These are phyloP conservation scores for Scaptodrosophila latifasciaeformis DNA, from an alignment of 2,888 invertebrate species.

Conservation along the genomic window DNA sequence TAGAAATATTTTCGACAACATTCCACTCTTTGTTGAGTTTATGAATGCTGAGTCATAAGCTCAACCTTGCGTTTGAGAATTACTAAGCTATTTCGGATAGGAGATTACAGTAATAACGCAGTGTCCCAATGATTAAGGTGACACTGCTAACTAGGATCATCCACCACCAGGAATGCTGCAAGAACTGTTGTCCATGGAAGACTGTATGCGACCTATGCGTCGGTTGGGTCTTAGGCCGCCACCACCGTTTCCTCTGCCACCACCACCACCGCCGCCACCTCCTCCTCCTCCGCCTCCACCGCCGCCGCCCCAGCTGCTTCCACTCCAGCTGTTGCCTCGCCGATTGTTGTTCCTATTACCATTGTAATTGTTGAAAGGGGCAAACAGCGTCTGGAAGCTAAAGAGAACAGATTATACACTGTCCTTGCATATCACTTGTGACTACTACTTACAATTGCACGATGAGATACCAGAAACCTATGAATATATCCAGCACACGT, in stretches of 20 bases:
- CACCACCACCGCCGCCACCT: constrained; percentile 41
- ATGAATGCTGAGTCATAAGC: constrained; percentile 37
- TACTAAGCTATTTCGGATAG: neutral
- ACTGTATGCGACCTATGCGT: constrained; percentile 50
- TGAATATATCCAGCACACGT: constrained; percentile 56
- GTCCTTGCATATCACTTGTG: neutral
- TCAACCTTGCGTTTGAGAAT: constrained; percentile 10
- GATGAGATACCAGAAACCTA: constrained; percentile 55
- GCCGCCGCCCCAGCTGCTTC: constrained; percentile 37
- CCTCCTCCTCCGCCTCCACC: constrained; percentile 39
- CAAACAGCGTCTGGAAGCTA: constrained; percentile 57
- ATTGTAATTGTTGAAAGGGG: constrained; percentile 51
- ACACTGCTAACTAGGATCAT: constrained; percentile 46
- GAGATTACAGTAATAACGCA: too few species aligned
- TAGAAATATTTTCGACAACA: constrained; percentile 21
- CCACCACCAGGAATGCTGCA: constrained; percentile 44
- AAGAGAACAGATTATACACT: neutral
- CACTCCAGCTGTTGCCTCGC: constrained; percentile 28
- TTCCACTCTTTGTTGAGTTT: constrained; percentile 44
- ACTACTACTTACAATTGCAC: constrained; percentile 56
- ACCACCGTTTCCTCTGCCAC: constrained; percentile 37
- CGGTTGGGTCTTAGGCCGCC: constrained; percentile 57
- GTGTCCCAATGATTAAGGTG: too few species aligned
- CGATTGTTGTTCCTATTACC: constrained; percentile 28
- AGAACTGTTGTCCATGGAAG: constrained; percentile 19